Conservation (phyloP, 2,797 vertebrate genomes). For the Mastacembelus armatus region DNA sequence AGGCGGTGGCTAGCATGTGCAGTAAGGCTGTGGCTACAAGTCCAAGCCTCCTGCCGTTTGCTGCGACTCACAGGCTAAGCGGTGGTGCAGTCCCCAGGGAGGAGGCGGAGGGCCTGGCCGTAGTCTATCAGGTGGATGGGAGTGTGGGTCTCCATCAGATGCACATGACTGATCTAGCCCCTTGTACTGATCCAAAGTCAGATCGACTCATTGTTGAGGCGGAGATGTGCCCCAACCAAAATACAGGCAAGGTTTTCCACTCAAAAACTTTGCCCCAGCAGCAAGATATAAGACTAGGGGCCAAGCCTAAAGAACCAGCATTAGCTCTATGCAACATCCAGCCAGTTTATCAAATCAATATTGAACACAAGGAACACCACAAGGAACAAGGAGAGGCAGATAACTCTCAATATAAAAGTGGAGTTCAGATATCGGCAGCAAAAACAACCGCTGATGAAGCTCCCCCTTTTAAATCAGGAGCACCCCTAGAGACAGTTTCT, state of each 20-base stretch:
- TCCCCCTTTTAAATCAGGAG: conserved; percentile 55
- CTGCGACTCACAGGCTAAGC: conserved; percentile 68
- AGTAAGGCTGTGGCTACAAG: conserved; percentile 92
- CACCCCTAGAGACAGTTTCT: conserved; percentile 51
- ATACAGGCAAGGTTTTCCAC: conserved; percentile 34
- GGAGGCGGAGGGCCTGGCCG: conserved; percentile 82
- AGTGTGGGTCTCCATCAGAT: conserved; percentile 53
- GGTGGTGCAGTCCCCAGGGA: conserved; percentile 59
- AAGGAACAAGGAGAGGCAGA: conserved; percentile 50
- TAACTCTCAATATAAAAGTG: conserved; percentile 35
- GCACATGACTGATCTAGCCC: conserved; percentile 28
- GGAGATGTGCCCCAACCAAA: conserved; percentile 70
- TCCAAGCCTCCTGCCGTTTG: conserved; percentile 87
- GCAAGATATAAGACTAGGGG: conserved; percentile 58
- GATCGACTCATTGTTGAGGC: conserved; percentile 74
- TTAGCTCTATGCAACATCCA: conserved; percentile 72
- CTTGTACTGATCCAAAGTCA: conserved; percentile 37
- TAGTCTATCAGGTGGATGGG: conserved; percentile 77
- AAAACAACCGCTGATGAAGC: conserved; percentile 59
- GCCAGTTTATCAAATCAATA: conserved; percentile 83
- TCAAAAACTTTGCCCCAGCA: conserved; percentile 55
- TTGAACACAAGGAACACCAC: conserved; percentile 68
- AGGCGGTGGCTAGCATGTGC: conserved; percentile 88
- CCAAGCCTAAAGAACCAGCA: conserved; percentile 70
- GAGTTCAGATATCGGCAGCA: conserved; percentile 36